Percentiles rank a stretch among this genome's conserved stretches.
phyloP scores from a whole-genome alignment of 2,113 vertebrate species.

The Epinephelus cyanopodus region DNA sequence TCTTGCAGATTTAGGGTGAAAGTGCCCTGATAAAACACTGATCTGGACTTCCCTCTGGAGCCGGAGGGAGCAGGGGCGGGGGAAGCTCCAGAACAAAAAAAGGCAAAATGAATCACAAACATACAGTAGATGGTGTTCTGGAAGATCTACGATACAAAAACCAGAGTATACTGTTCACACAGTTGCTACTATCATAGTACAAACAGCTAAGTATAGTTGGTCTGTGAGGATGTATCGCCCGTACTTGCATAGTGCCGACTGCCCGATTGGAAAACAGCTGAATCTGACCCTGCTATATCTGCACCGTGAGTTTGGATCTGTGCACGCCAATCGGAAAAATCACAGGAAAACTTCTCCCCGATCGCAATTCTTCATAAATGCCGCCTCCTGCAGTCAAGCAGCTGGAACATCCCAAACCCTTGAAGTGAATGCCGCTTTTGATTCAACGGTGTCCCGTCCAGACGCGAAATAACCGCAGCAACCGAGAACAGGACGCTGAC shows the following conservation, averaged over 20 bases:
- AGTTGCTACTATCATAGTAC: slow-evolving; percentile 71
- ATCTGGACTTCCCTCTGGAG: slow-evolving; percentile 46
- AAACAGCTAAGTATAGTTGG: slow-evolving; percentile 60
- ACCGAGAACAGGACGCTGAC: neutral
- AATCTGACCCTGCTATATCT: slow-evolving; percentile 5
- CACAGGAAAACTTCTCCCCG: slow-evolving; percentile 25
- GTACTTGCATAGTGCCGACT: slow-evolving; percentile 75
- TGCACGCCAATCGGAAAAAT: slow-evolving; percentile 17
- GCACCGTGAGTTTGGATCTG: slow-evolving; percentile 36
- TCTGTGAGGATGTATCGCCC: slow-evolving; percentile 54
- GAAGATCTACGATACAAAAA: slow-evolving; percentile 76
- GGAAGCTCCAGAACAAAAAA: slow-evolving; percentile 38
- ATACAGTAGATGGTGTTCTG: slow-evolving; percentile 67
- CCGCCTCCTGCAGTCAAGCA: slow-evolving; percentile 31
- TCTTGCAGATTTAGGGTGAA: slow-evolving; percentile 49
- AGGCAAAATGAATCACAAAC: slow-evolving; percentile 46
- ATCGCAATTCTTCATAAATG: slow-evolving; percentile 62
- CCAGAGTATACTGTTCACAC: slow-evolving; percentile 61
- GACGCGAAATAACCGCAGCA: neutral
- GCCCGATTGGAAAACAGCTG: slow-evolving; percentile 40
- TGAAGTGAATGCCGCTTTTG: slow-evolving; percentile 23
- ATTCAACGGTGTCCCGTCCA: neutral
- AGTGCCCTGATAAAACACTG: slow-evolving; percentile 61
- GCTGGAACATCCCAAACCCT: slow-evolving; percentile 40
- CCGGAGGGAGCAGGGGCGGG: neutral